Conservation (phyloP, 1,140 invertebrate genomes). For the Whitmania pigra region DNA sequence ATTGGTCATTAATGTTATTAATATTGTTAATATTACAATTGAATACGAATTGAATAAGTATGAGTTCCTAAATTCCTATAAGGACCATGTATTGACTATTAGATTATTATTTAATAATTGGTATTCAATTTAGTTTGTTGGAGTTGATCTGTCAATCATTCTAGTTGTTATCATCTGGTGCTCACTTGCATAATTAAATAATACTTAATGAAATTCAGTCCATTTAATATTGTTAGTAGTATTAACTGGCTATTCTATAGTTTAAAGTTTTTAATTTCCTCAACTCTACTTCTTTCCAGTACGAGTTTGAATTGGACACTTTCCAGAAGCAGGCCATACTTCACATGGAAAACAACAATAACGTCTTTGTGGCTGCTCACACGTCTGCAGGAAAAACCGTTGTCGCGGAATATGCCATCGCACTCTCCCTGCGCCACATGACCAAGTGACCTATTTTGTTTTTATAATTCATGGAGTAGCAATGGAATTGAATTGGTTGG, state of each 20-base stretch:
- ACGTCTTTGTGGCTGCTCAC: constrained; percentile 96
- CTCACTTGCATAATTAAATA: too few species aligned
- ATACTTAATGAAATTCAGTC: too few species aligned
- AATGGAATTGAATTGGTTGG: too few species aligned
- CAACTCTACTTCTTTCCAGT: constrained; percentile 41
- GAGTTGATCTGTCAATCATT: neutral
- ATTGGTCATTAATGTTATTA: neutral
- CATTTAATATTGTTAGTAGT: too few species aligned
- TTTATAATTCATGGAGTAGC: neutral
- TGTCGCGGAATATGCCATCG: constrained; percentile 92
- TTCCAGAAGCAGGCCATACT: constrained; percentile 94
- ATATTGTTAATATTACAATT: neutral
- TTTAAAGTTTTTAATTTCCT: too few species aligned
- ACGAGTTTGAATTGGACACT: constrained; percentile 83
- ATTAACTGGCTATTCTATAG: too few species aligned
- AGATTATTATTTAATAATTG: neutral
- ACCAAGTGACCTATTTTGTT: constrained; percentile 53
- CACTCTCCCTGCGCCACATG: constrained; percentile 77
- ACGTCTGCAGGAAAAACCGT: constrained; percentile 98
- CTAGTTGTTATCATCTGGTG: neutral
- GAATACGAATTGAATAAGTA: too few species aligned
- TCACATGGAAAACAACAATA: constrained; percentile 78
- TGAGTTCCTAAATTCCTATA: too few species aligned
- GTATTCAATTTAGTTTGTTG: neutral
- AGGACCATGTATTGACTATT: too few species aligned